Conservation (phyloP, 2,888 invertebrate genomes). For the Scaptomyza reducta region DNA sequence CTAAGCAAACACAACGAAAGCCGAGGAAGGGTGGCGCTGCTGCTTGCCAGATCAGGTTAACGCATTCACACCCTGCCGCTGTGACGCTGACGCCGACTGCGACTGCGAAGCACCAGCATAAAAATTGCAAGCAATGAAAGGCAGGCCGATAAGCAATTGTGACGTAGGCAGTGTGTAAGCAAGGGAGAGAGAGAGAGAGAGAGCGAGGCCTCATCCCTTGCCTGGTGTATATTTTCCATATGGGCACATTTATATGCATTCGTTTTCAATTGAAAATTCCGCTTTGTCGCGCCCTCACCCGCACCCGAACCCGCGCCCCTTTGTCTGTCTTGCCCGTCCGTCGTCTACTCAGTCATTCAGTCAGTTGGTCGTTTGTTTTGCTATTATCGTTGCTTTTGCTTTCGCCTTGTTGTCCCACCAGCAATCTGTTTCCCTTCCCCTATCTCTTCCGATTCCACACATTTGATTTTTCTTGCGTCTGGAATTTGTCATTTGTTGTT, state of each 20-base stretch:
- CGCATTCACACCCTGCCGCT: conserved; percentile 48
- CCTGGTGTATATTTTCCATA: conserved; percentile 68
- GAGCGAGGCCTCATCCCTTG: conserved; percentile 28
- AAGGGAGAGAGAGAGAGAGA: conserved; percentile 6
- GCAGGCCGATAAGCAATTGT: conserved; percentile 51
- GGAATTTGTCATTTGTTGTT: conserved; percentile 31
- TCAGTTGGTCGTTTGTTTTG: conserved; percentile 57
- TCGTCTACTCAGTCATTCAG: conserved; percentile 11
- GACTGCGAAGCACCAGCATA: conserved; percentile 50
- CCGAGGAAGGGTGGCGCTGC: conserved; percentile 39
- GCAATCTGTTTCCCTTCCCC: conserved; percentile 1
- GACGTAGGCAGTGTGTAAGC: conserved; percentile 48
- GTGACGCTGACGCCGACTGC: conserved; percentile 4
- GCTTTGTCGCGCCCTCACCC: conserved; percentile 22
- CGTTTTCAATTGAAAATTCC: conserved; percentile 74
- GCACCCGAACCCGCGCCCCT: not conserved
- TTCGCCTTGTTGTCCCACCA: conserved; percentile 18
- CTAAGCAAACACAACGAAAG: conserved; percentile 26
- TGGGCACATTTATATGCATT: conserved; percentile 78
- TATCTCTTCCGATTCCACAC: conserved; percentile 7
- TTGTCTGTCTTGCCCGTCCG: not conserved
- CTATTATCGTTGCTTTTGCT: conserved; percentile 57
- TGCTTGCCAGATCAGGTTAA: conserved; percentile 42
- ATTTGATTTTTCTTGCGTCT: conserved; percentile 46
- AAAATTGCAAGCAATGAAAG: conserved; percentile 51